Conservation (phyloP, 2,888 invertebrate genomes). For the Corythucha ciliata region DNA sequence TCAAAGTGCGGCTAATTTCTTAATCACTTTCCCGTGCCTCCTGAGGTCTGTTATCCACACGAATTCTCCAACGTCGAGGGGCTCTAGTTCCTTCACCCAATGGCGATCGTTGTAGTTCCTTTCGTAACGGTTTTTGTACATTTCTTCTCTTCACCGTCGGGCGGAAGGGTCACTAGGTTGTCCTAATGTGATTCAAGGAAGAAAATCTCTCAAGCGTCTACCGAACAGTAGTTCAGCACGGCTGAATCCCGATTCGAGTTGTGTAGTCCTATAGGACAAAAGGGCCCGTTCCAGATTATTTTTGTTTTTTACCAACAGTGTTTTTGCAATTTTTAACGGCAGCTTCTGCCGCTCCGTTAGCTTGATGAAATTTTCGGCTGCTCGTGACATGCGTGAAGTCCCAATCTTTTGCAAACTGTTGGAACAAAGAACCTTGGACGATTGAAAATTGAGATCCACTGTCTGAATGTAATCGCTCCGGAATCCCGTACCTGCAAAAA, state of each 20-base stretch:
- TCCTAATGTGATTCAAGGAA: background rate
- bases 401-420: slow-evolving; percentile 10
- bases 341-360: slow-evolving; percentile 16
- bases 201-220: slow-evolving; percentile 1
- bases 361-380: slow-evolving; percentile 12
- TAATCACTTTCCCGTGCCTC: slow-evolving; percentile 6
- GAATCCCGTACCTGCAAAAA: slow-evolving; percentile 10
- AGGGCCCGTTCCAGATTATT: slow-evolving; percentile 6
- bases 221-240: slow-evolving; percentile 12
- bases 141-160: slow-evolving; percentile 1
- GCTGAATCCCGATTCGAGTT: slow-evolving; percentile 1
- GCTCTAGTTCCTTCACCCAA: background rate
- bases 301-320: slow-evolving; percentile 12
- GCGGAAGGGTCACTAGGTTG: no score
- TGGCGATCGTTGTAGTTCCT: slow-evolving; percentile 1
- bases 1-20: slow-evolving; percentile 8
- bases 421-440: slow-evolving; percentile 4
- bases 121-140: slow-evolving; percentile 4
- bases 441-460: slow-evolving; percentile 9
- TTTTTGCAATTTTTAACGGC: slow-evolving; percentile 14
- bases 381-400: background rate
- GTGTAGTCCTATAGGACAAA: slow-evolving; percentile 8
- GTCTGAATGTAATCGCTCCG: slow-evolving; percentile 4
- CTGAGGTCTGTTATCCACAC: slow-evolving; percentile 11
- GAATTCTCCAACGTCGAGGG: slow-evolving; percentile 7